phyloP scores from a whole-genome alignment of 2,797 vertebrate species.

The Melanotaenia trifasciata region DNA sequence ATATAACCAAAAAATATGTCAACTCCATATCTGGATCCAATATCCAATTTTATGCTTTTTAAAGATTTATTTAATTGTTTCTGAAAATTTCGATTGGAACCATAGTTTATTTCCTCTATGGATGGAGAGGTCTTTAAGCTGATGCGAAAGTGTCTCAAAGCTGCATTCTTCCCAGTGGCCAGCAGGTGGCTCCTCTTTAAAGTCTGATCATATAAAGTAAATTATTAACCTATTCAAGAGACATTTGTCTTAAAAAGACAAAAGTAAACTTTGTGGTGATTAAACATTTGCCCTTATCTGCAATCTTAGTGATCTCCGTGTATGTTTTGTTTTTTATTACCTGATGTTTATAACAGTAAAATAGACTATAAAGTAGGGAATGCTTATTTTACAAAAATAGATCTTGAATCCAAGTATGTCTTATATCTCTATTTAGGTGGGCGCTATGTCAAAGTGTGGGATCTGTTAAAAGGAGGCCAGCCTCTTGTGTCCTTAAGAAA shows the following conservation, averaged over 20 bases:
- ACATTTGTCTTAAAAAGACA: too few relatives aligned
- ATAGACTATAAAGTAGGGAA: too few relatives aligned
- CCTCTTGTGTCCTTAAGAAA: constrained; percentile 93
- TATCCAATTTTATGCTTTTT: too few relatives aligned
- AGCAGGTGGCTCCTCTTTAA: background rate
- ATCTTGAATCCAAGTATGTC: background rate
- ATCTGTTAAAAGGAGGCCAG: constrained; percentile 94
- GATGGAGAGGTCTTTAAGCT: background rate
- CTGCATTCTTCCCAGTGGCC: background rate
- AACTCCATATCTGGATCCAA: too few relatives aligned
- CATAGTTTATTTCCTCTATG: too few relatives aligned
- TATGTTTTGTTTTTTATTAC: background rate
- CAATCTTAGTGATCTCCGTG: background rate
- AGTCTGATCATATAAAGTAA: too few relatives aligned
- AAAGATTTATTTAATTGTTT: too few relatives aligned
- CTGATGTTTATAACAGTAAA: background rate
- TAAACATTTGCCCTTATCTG: background rate
- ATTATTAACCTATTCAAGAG: too few relatives aligned
- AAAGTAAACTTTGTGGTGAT: too few relatives aligned
- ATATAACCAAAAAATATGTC: background rate
- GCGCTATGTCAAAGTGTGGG: constrained; percentile 96
- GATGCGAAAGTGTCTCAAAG: background rate
- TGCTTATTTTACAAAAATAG: too few relatives aligned
- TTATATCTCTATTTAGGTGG: constrained; percentile 83
- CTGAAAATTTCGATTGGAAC: too few relatives aligned